Conservation (phyloP, 2,797 vertebrate genomes). For the Champsocephalus gunnari region DNA sequence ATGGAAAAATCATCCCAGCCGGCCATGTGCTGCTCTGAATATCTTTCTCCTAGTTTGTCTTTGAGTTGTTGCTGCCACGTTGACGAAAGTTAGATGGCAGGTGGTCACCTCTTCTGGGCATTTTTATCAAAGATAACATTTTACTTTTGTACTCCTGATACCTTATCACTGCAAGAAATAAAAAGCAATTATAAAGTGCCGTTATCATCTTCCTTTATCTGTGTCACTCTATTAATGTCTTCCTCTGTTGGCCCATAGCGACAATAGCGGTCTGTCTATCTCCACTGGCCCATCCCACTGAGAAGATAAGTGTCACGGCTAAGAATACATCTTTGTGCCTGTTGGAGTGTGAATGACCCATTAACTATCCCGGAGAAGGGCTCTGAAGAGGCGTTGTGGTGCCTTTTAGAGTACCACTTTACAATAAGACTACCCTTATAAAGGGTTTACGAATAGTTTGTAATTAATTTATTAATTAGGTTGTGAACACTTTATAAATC, state of each 20-base stretch:
- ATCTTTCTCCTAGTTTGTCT: slow-evolving; percentile 44
- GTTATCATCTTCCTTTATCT: slow-evolving; percentile 8
- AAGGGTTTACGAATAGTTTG: no score
- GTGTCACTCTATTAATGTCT: not conserved
- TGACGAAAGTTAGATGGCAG: not conserved
- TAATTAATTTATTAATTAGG: no score
- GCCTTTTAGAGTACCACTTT: not conserved
- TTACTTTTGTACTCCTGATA: slow-evolving; percentile 22
- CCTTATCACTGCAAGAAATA: slow-evolving; percentile 28
- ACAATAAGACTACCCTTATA: no score
- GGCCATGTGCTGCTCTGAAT: slow-evolving; percentile 13
- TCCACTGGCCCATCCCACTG: slow-evolving; percentile 12
- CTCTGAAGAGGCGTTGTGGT: slow-evolving; percentile 24
- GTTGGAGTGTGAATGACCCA: slow-evolving; percentile 57
- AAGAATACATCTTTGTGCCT: slow-evolving; percentile 57
- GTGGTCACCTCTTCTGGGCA: slow-evolving; percentile 1
- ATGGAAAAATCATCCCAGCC: slow-evolving; percentile 39
- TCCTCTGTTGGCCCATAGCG: slow-evolving; percentile 13
- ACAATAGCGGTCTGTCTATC: slow-evolving; percentile 1
- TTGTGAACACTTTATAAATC: no score
- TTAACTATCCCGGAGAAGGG: slow-evolving; percentile 52
- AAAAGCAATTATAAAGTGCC: slow-evolving; percentile 2
- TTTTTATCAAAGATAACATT: slow-evolving; percentile 18
- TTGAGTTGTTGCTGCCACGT: slow-evolving; percentile 1
- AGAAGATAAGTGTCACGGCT: slow-evolving; percentile 55